Evolutionary conservation across 2,113 vertebrate genomes (phyloP), one percentile per base, ranked within the genome.

Genomic region (Sorex fumeus): DNA sequence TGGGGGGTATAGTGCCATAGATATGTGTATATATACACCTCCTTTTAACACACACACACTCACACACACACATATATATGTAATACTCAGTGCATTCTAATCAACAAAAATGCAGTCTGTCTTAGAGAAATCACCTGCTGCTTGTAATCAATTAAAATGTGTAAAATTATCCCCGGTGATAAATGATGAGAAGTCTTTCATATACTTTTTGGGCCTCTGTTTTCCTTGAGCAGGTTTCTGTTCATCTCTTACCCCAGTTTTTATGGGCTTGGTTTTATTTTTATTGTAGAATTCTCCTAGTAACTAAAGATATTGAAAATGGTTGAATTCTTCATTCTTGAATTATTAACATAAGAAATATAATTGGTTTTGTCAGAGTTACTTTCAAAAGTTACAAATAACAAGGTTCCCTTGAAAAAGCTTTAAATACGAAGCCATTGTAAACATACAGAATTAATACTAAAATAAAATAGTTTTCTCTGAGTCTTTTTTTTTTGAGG

Each of bases 261-360:
- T n/a, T 25, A 62, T 36, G 53, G 11, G 16, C 13, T 19, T 53
- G 53, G 53, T 53, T 53, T 13, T 53, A 53, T 53, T 53, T 53
- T 10, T 53, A 1, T 53, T 10, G 53, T 15, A 53, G 53, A 53
- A 19, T 53, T 53, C 18, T 53, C 13, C 53, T 53, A 53, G 53
- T 86, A 82, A 69, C 45, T 11, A 45, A 89, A 82, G 36, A 53
- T 60, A 77, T 1, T 81, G 74, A 86, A 23, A 50, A 53, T 86
- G 53, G 82, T 91, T 85, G 45, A 69, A 70, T 88, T 92, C 34
- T 77, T 77, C 16, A 81, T 69, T 74, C 18, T 57, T 78, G 32
- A 21, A 47, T 47, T 84, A 88, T 47, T 67, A n/a, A 57, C 28
- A 45, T 86, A 45, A 78, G 88, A 76, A 91, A 60, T 76, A 84